Evolutionary conservation across 2,888 invertebrate genomes (phyloP).

Genomic region (Periphyllus acericola): DNA sequence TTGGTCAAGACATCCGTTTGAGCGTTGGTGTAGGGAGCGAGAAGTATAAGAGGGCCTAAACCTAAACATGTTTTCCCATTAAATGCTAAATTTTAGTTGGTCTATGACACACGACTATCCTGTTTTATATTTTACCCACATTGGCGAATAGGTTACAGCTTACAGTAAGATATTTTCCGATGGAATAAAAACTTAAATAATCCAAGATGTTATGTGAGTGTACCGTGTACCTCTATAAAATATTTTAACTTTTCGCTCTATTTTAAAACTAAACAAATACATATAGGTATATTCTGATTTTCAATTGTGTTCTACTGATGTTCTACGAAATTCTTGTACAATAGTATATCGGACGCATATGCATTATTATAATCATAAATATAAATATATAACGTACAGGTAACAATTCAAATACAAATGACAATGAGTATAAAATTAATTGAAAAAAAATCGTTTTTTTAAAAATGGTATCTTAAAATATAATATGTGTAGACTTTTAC

Average conservation of each 20-base stretch:
- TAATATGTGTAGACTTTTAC: not conserved
- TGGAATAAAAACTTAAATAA: not conserved
- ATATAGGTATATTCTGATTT: not conserved
- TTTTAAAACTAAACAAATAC: not conserved
- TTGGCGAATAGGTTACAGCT: not conserved
- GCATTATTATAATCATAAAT: not conserved
- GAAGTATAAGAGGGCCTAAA: not conserved
- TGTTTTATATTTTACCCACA: not conserved
- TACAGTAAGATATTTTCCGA: not conserved
- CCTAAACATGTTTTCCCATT: not conserved
- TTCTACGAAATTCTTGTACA: not conserved
- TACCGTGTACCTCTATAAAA: constrained; percentile 39
- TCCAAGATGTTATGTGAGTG: not conserved
- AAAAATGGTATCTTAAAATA: constrained; percentile 3
- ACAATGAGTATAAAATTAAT: constrained; percentile 14
- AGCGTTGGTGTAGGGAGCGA: not conserved
- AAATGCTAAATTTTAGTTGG: no score
- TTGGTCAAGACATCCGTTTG: not conserved
- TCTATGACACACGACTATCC: not conserved
- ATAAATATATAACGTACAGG: not conserved
- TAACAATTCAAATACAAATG: not conserved
- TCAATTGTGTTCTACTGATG: not conserved
- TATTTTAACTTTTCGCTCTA: constrained; percentile 51
- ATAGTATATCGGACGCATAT: not conserved
- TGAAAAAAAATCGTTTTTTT: constrained; percentile 14